Evolutionary conservation across 2,888 invertebrate genomes (phyloP).

Genomic region (Abrostola tripartita): DNA sequence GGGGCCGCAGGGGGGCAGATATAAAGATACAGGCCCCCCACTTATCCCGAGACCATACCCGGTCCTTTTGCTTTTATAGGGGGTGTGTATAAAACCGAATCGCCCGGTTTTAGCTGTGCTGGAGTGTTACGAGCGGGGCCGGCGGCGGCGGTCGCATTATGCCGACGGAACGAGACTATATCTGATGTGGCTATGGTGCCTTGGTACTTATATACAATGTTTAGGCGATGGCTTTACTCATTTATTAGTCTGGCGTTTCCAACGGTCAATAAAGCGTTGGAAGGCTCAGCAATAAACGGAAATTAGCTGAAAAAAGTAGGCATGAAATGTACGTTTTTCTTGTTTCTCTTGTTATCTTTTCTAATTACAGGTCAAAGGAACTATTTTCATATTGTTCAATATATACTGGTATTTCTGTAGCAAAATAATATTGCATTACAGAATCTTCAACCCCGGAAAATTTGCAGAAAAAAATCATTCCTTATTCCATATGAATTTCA

Average conservation of each 20-base stretch:
- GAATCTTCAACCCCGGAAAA: too few species aligned
- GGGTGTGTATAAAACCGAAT: slow-evolving; percentile 89
- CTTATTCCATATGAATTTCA: too few species aligned
- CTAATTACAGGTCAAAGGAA: slow-evolving; percentile 26
- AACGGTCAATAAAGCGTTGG: slow-evolving; percentile 75
- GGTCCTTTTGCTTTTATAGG: slow-evolving; percentile 89
- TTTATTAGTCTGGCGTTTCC: slow-evolving; percentile 72
- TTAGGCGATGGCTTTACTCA: slow-evolving; percentile 72
- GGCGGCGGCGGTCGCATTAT: slow-evolving; percentile 82
- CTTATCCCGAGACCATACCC: slow-evolving; percentile 86
- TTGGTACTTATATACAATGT: slow-evolving; percentile 82
- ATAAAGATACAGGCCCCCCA: slow-evolving; percentile 88
- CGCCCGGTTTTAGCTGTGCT: slow-evolving; percentile 88
- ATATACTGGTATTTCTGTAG: too few species aligned
- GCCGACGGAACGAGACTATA: slow-evolving; percentile 78
- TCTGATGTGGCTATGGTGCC: slow-evolving; percentile 82
- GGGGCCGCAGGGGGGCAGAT: slow-evolving; percentile 84
- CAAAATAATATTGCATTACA: too few species aligned
- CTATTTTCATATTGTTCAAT: slow-evolving; percentile 31
- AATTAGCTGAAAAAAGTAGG: slow-evolving; percentile 55
- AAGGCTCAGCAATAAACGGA: slow-evolving; percentile 68
- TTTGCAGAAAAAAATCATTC: too few species aligned
- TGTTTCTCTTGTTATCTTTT: slow-evolving; percentile 44
- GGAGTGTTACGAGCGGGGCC: slow-evolving; percentile 86
- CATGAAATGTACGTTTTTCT: slow-evolving; percentile 38